phyloP scores from a whole-genome alignment of 1,140 invertebrate species.

The Galleria mellonella region DNA sequence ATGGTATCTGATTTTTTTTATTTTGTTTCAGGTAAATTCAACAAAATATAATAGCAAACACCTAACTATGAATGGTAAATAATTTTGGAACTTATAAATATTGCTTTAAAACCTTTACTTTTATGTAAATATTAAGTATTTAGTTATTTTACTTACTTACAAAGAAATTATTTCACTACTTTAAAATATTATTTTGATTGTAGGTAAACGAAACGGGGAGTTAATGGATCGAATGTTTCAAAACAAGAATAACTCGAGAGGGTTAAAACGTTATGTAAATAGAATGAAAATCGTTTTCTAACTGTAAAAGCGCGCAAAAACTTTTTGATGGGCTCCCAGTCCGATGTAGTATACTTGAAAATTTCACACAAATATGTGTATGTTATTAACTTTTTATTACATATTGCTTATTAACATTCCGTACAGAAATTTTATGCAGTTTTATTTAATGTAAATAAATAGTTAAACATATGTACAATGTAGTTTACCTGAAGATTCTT shows the following conservation, averaged over 20 bases:
- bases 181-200: too few relatives aligned
- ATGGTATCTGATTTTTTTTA: too few relatives aligned
- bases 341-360: slow-evolving; percentile 24
- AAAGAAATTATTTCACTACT: too few relatives aligned
- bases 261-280: slow-evolving; percentile 45
- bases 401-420: not conserved
- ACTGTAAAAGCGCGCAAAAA: slow-evolving; percentile 39
- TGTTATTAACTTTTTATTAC: not conserved
- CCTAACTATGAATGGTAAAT: too few relatives aligned
- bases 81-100: too few relatives aligned
- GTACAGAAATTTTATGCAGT: slow-evolving; percentile 10
- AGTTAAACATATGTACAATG: too few relatives aligned
- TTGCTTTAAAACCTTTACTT: too few relatives aligned
- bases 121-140: too few relatives aligned
- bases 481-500: slow-evolving; percentile 10
- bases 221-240: slow-evolving; percentile 38
- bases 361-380: slow-evolving; percentile 6
- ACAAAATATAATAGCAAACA: too few relatives aligned
- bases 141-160: too few relatives aligned
- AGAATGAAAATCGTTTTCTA: slow-evolving; percentile 41
- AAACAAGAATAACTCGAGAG: slow-evolving; percentile 36
- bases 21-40: slow-evolving; percentile 24
- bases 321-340: slow-evolving; percentile 34
- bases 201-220: slow-evolving; percentile 17
- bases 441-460: too few relatives aligned